These are phyloP conservation scores for Odocoileus virginianus DNA, from an alignment of 2,113 vertebrate species.

Conservation along the genomic window DNA sequence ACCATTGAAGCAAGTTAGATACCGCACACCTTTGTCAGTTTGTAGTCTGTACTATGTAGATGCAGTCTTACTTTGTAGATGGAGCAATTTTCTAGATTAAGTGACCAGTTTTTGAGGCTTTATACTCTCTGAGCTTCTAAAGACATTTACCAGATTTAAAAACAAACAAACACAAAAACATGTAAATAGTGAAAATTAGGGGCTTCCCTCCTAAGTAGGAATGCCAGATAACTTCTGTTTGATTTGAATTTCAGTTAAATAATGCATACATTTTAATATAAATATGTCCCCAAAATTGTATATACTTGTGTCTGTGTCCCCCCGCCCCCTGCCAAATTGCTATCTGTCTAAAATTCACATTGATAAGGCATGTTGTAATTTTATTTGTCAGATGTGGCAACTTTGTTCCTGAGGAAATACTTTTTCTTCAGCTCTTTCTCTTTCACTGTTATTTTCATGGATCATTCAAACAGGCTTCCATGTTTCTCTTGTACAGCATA, in stretches of 20 bases:
- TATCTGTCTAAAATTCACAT: not conserved
- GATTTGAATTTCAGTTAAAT: not conserved
- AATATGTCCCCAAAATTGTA: not conserved
- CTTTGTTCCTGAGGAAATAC: not conserved
- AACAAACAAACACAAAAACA: not conserved
- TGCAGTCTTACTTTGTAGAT: not conserved
- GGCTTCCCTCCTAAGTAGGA: not conserved
- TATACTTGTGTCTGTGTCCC: not conserved
- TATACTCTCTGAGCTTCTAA: not conserved
- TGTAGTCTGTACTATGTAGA: not conserved
- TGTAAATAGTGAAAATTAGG: not conserved
- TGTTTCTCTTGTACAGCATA: not conserved
- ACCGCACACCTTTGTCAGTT: not conserved
- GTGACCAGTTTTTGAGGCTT: not conserved
- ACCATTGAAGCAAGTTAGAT: not conserved
- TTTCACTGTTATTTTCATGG: not conserved
- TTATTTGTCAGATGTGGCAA: not conserved
- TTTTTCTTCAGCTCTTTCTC: not conserved
- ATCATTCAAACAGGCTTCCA: not conserved
- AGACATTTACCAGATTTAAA: not conserved
- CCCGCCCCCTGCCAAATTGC: fast-evolving
- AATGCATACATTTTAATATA: not conserved
- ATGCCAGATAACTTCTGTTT: not conserved
- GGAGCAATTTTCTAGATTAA: not conserved
- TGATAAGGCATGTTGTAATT: not conserved